Evolutionary conservation across 2,888 invertebrate genomes (phyloP), one percentile per base, ranked within the genome.

Genomic region (Mesochorus sp.): DNA sequence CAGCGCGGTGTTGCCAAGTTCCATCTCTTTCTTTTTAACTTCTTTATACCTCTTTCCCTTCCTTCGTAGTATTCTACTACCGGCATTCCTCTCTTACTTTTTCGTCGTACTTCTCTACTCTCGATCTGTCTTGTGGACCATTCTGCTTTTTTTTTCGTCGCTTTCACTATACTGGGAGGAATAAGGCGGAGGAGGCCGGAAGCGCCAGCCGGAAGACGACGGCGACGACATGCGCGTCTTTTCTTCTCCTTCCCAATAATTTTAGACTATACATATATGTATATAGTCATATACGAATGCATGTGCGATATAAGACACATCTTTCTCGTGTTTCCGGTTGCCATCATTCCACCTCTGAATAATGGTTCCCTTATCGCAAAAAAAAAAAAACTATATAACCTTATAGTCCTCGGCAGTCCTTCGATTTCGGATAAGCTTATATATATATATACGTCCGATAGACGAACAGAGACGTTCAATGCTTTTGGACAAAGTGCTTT

Each of bases 1-100:
- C 42, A 64, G 78, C 78, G 80, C 80, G 70, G 73, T 67, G 80
- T 80, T 80, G 80, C 80, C 80, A 80, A 76, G 79, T 80, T 80
- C 70, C 61, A 59, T 59, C 61, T 55, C 72, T 37, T 51, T 44
- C 37, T 12, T 24, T 28, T 26, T 28, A n/a, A 12, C 72, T 47
- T 39, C 34, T 44, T 37, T 31, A 12, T 73, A 59, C 55, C 34
- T 57, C 62, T 72, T 57, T 55, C 31, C 51, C 37, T 70, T 64
- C 59, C 55, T 53, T 57, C 47, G 34, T 42, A 51, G 51, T 31
- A 47, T 21, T 51, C 51, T 55, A 53, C 62, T 55, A 42, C 42
- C 61, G 47, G 62, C 34, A 21, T 12, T 28, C 53, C 28, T 37
- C 55, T 47, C 42, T 67, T 21, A 47, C 31, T 14, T 51, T 62